phyloP scores from a whole-genome alignment of 2,113 vertebrate species.

The Petaurus breviceps region DNA sequence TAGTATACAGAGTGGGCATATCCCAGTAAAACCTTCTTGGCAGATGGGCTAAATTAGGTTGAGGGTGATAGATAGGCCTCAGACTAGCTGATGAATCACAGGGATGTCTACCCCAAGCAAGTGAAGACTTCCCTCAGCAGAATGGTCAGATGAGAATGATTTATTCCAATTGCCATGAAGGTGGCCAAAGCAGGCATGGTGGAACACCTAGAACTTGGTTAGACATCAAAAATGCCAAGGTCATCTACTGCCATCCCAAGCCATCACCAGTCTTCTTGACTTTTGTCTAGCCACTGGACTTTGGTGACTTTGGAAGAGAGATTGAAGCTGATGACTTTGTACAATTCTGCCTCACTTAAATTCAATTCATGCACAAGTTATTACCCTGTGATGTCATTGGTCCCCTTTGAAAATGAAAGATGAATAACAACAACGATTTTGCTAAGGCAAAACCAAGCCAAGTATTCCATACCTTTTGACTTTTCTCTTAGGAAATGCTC shows the following conservation, averaged over 20 bases:
- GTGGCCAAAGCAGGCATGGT: too few relatives aligned
- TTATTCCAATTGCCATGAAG: too few relatives aligned
- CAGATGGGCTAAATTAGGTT: too few relatives aligned
- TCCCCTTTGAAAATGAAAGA: slow-evolving; percentile 14
- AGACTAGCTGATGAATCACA: too few relatives aligned
- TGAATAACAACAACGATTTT: not conserved
- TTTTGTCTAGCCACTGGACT: not conserved
- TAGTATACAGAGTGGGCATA: too few relatives aligned
- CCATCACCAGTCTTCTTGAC: not conserved
- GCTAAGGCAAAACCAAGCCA: slow-evolving; percentile 10
- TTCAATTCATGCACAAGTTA: not conserved
- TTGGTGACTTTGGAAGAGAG: not conserved
- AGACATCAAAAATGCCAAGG: too few relatives aligned
- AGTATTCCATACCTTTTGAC: not conserved
- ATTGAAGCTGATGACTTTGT: not conserved
- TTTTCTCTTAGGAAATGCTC: slow-evolving; percentile 27
- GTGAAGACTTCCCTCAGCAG: too few relatives aligned
- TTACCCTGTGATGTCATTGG: not conserved
- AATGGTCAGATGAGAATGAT: too few relatives aligned
- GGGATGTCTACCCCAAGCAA: too few relatives aligned
- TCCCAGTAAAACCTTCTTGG: too few relatives aligned
- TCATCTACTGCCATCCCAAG: not conserved
- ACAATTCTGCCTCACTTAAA: slow-evolving; percentile 5
- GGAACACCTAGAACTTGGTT: too few relatives aligned
- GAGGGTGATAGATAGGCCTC: too few relatives aligned